Evolutionary conservation across 2,888 invertebrate genomes (phyloP).

Genomic region (Psylliodes chrysocephalus): DNA sequence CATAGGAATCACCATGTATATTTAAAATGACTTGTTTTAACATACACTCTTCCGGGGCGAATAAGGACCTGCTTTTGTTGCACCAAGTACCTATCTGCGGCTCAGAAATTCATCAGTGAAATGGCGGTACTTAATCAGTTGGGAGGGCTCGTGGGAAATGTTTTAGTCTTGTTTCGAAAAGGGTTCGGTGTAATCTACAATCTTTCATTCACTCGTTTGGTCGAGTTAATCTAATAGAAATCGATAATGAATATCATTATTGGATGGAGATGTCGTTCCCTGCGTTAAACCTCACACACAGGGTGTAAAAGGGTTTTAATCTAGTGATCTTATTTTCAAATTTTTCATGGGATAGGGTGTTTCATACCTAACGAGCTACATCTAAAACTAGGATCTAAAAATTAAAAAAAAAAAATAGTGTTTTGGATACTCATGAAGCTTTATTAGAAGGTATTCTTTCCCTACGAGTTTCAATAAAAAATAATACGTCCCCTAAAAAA

Average conservation of each 20-base stretch:
- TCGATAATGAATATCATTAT: conserved; percentile 12
- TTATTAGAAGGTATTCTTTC: no score
- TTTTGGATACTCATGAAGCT: no score
- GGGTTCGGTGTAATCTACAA: conserved; percentile 12
- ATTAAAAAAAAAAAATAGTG: no score
- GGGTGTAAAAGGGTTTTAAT: neutral
- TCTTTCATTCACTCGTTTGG: conserved; percentile 1
- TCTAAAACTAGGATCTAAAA: no score
- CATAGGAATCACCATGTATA: no score
- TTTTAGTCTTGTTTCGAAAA: conserved; percentile 11
- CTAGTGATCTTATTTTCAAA: no score
- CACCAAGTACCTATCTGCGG: neutral
- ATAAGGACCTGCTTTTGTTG: neutral
- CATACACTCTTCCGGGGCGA: no score
- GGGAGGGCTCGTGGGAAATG: conserved; percentile 5
- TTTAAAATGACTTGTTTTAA: no score
- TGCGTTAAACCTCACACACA: neutral
- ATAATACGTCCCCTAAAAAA: no score
- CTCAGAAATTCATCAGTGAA: conserved; percentile 2
- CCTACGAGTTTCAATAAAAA: no score
- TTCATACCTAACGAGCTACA: no score
- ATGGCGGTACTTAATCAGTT: conserved; percentile 11
- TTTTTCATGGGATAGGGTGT: no score
- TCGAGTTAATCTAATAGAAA: conserved; percentile 7
- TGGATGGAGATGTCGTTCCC: neutral